phyloP scores from a whole-genome alignment of 1,140 invertebrate genomes.

The Scaptomyza montana region DNA sequence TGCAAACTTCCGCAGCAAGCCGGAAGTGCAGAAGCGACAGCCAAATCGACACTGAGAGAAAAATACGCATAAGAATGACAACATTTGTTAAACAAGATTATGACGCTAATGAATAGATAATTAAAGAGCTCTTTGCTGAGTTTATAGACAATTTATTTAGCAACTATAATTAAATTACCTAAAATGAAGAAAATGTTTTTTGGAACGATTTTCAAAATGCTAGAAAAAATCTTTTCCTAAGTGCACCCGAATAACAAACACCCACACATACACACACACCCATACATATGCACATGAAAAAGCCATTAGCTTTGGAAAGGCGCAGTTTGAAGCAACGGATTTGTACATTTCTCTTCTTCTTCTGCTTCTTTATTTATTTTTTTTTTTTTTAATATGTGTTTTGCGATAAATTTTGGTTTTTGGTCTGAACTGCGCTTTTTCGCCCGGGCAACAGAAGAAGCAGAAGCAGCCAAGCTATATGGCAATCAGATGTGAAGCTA shows the following conservation, averaged over 20 bases:
- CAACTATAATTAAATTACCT: too few relatives aligned
- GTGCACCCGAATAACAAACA: not conserved
- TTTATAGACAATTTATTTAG: too few relatives aligned
- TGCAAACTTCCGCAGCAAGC: conserved; percentile 71
- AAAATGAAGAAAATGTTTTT: too few relatives aligned
- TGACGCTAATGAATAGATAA: too few relatives aligned
- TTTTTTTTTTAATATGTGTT: conserved; percentile 58
- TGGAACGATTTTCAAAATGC: too few relatives aligned
- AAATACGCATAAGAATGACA: too few relatives aligned
- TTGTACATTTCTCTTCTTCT: conserved; percentile 16
- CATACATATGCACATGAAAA: conserved; percentile 54
- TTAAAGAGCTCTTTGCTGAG: too few relatives aligned
- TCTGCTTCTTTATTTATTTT: not conserved
- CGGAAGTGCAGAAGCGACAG: conserved; percentile 60
- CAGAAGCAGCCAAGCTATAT: not conserved
- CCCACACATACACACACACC: conserved; percentile 1
- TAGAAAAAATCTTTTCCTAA: not conserved
- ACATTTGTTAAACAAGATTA: too few relatives aligned
- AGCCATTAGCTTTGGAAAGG: conserved; percentile 58
- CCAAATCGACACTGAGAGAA: not conserved
- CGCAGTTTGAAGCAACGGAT: conserved; percentile 39
- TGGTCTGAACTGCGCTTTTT: conserved; percentile 68
- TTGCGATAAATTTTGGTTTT: conserved; percentile 79
- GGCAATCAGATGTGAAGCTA: conserved; percentile 68
- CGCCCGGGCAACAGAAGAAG: not conserved